Evolutionary conservation across 2,797 vertebrate genomes (phyloP), one percentile per base, ranked within the genome.

Genomic region (Macropus fuliginosus): DNA sequence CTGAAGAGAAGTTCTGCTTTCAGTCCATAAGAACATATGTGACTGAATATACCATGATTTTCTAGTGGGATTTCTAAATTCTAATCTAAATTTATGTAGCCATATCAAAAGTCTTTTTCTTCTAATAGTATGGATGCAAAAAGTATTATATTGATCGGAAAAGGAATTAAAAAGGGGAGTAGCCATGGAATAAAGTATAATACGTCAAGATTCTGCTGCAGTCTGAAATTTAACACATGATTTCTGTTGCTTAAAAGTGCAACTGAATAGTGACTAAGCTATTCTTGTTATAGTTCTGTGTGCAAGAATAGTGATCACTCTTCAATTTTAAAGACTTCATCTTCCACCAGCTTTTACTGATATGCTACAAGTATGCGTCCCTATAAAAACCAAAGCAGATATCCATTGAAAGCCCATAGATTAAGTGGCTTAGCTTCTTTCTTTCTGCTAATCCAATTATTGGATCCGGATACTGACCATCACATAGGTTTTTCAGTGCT

Each of bases 61-160:
- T 66, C 57, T 74, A 57, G 50, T 56, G 94, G 74, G 54, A 92
- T 91, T 95, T 92, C 90, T 91, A 52, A 52, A 6, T 52, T 52
- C 52, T 18, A 16, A n/a, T n/a, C 13, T 5, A 66, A 66, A 66
- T 66, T n/a, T 14, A 18, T 66, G 96, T 96, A 56, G 93, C 59
- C 96, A 96, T 56, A 93, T 93, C 56, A 90, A 1, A 62, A 93
- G 93, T 21, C 92, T 97, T 97, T 97, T 96, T 87, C 56, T 74
- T 40, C 62, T 1, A n/a, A 46, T 89, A 95, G 91, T 28, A 5
- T 81, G 92, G 94, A 55, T 91, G 74, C 50, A 95, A 90, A 90
- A 91, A 96, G 54, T 13, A 91, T 4, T 31, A 54, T 55, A 91
- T 29, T 66, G 93, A 91, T 91, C 91, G 62, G 87, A 90, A 90